A percentile compares a stretch with the other conserved stretches of the same genome.
Evolutionary conservation across 2,113 vertebrate genomes (phyloP).

Genomic region (Hypomesus transpacificus): DNA sequence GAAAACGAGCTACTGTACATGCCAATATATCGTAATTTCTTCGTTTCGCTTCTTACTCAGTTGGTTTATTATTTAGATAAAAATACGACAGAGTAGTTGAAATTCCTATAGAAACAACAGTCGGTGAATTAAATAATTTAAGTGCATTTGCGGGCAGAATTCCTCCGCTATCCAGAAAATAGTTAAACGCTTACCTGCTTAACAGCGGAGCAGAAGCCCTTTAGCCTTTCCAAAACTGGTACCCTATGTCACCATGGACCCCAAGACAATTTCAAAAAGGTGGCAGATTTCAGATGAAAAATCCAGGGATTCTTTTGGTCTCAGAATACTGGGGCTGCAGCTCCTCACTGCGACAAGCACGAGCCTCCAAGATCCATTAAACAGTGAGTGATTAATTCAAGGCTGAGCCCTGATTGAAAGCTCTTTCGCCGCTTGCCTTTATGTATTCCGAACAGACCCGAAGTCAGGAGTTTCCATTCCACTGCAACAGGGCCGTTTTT

Average conservation of each 20-base stretch:
- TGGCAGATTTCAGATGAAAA: conserved; percentile 53
- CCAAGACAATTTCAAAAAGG: conserved; percentile 50
- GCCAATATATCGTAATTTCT: not conserved
- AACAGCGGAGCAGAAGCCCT: conserved; percentile 43
- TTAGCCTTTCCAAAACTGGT: conserved; percentile 51
- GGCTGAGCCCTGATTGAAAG: conserved; percentile 57
- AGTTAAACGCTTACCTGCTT: conserved; percentile 65
- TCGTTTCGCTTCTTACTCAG: not conserved
- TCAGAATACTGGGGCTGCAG: conserved; percentile 71
- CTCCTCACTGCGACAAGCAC: conserved; percentile 81
- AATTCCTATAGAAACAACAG: not conserved
- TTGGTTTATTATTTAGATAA: not conserved
- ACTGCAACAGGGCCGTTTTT: conserved; percentile 43
- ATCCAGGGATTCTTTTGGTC: conserved; percentile 67
- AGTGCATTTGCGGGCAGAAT: conserved; percentile 20
- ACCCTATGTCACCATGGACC: conserved; percentile 61
- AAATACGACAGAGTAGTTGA: not conserved
- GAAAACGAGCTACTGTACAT: not conserved
- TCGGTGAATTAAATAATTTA: conserved; percentile 3
- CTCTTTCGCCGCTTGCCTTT: conserved; percentile 57
- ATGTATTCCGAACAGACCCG: conserved; percentile 57
- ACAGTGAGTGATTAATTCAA: conserved; percentile 68
- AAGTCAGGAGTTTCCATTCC: conserved; percentile 39
- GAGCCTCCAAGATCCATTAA: conserved; percentile 69
- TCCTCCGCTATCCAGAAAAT: conserved; percentile 17